Base-by-base conservation (phyloP, 1,140 invertebrate species). In the Bombus impatiens region DNA sequence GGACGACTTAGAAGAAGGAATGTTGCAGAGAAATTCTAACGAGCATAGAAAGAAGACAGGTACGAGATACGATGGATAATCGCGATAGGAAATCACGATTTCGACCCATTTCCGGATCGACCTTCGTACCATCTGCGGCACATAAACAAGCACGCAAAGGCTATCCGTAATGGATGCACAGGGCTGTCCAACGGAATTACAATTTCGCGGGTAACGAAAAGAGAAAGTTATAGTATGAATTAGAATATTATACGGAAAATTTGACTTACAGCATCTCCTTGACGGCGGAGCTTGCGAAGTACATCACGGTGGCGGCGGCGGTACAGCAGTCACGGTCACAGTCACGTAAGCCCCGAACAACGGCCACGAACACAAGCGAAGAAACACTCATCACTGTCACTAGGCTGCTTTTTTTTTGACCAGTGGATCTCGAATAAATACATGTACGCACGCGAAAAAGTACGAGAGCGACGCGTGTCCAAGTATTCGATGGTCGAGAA, bases 361-460 rank as follows among this genome's bases (percentile, higher is more conserved):
- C 32, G 44, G 44, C 78, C 53, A 76, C 78, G 68, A 70, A 78
- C 85, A 80, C 83, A 70, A 91, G 37, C 35, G 47, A 59, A 42
- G 44, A 79, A 89, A 85, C 86, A 86, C 91, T 85, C 87, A 90
- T 92, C 91, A 90, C 90, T 90, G 78, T 92, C 88, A 90, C 85
- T 68, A 70, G 40, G 15, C 47, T 35, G 59, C 42, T 59, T 78
- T n/a, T 77, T 68, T 79, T 70, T 87, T 18, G 57, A 65, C 28
- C 77, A 44, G 76, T 40, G 59, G 44, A 57, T 67, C n/a, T 12
- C 57, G 22, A 3, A 68, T 42, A 42, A 72, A 42, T 42, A 44
- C 53, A 35, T 28, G 68, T 59, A 42, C 35, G 57, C 53, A 22
- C 72, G 8, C n/a, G 5, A 62, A 2, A 28, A 53, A 81, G 80